Conservation (phyloP, 1,140 invertebrate species). For the Zaprionus ghesquierei region DNA sequence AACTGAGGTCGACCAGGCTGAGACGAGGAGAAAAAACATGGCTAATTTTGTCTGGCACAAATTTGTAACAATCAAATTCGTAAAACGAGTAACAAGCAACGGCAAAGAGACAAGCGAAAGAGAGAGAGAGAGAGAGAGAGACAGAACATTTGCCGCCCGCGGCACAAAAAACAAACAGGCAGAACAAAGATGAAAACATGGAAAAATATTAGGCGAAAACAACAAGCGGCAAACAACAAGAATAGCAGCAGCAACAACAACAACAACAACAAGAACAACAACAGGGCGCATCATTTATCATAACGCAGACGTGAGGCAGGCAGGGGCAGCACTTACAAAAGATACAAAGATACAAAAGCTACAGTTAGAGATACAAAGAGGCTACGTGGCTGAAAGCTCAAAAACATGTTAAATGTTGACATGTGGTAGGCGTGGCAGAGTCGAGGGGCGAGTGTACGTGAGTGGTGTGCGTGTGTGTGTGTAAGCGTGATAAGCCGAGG, state of each 20-base stretch:
- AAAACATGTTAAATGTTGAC: conserved; percentile 79
- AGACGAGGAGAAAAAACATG: conserved; percentile 27
- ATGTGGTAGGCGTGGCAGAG: conserved; percentile 59
- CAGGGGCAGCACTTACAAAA: conserved; percentile 9
- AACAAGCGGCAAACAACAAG: conserved; percentile 5
- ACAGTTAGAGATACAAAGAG: conserved; percentile 23
- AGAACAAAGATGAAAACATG: conserved; percentile 33
- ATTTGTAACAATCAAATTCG: conserved; percentile 76
- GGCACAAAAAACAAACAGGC: conserved; percentile 26
- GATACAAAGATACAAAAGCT: conserved; percentile 20
- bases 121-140: background rate
- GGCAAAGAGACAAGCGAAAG: background rate
- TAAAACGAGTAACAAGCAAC: conserved; percentile 57
- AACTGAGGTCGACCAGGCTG: background rate
- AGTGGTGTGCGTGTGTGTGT: too few relatives aligned
- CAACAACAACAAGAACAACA: conserved; percentile 19
- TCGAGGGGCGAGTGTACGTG: conserved; percentile 1
- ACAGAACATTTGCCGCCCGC: conserved; percentile 46
- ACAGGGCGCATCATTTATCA: conserved; percentile 73
- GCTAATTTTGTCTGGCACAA: conserved; percentile 72
- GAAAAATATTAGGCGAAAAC: conserved; percentile 61
- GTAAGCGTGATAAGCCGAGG: conserved; percentile 55
- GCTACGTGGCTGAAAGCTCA: conserved; percentile 52
- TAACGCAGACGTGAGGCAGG: conserved; percentile 70
- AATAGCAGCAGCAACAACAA: conserved; percentile 24